A percentile compares a stretch with the other conserved stretches of the same genome.
These are phyloP conservation scores for Seriola rivoliana DNA, from an alignment of 2,113 vertebrate genomes.

Conservation along the genomic window DNA sequence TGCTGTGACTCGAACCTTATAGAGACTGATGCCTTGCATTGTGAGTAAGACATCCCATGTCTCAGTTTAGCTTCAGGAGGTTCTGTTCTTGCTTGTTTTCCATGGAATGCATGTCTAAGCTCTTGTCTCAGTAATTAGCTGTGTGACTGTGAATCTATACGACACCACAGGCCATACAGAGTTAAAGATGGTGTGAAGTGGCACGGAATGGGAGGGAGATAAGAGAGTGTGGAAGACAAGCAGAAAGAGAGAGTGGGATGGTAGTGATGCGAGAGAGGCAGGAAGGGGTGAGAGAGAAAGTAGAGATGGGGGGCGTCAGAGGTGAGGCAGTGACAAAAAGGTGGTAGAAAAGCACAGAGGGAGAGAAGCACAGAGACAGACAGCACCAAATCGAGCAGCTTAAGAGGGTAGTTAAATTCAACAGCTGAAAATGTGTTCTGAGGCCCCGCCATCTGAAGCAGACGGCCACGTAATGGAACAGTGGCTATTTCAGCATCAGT, in stretches of 20 bases:
- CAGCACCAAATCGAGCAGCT: conserved; percentile 55
- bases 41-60: neutral
- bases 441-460: conserved; percentile 55
- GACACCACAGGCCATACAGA: conserved; percentile 41
- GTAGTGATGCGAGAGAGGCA: conserved; percentile 15
- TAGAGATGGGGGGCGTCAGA: conserved; percentile 10
- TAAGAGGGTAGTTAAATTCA: conserved; percentile 72
- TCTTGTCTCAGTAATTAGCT: conserved; percentile 50
- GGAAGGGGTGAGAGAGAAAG: neutral
- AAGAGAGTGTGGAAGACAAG: conserved; percentile 36
- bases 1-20: neutral
- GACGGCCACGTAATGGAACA: conserved; percentile 53
- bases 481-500: conserved; percentile 47
- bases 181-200: conserved; percentile 55
- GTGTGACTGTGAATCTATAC: conserved; percentile 32
- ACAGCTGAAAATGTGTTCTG: conserved; percentile 64
- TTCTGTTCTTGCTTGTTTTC: neutral
- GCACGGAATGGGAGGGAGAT: conserved; percentile 31
- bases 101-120: conserved; percentile 30
- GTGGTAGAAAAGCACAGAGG: conserved; percentile 20
- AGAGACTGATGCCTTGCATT: neutral
- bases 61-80: conserved; percentile 21
- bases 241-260: conserved; percentile 33
- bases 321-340: conserved; percentile 45
- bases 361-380: conserved; percentile 43